Percentiles rank a stretch among this genome's conserved stretches.
Evolutionary conservation across 2,113 vertebrate species (phyloP).

Genomic region (Eublepharis macularius): DNA sequence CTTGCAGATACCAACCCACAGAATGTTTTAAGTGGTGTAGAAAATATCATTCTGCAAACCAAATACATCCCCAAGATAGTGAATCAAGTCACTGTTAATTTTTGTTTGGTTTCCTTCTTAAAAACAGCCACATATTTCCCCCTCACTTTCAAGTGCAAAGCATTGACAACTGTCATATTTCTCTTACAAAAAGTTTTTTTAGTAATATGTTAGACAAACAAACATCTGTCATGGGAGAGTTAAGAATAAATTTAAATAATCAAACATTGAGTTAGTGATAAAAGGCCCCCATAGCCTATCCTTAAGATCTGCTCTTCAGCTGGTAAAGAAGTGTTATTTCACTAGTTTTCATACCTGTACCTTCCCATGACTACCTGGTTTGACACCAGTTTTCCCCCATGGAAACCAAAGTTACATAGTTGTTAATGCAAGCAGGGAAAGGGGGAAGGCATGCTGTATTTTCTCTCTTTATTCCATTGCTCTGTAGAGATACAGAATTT

Average conservation of each 20-base stretch:
- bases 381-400: neutral
- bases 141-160: neutral
- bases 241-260: neutral
- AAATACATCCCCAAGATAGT: conserved; percentile 28
- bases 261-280: neutral
- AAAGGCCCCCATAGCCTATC: neutral
- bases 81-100: conserved; percentile 19
- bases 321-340: neutral
- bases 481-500: neutral
- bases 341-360: no score
- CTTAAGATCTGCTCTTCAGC: neutral
- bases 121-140: conserved; percentile 31
- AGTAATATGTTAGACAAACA: neutral
- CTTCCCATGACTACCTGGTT: neutral
- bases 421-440: neutral
- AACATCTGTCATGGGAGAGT: neutral
- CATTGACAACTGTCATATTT: neutral
- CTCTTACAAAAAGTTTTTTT: neutral
- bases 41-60: conserved; percentile 10
- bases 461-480: neutral
- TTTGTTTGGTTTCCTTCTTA: conserved; percentile 24
- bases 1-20: neutral
- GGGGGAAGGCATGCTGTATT: neutral
- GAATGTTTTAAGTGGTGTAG: conserved; percentile 8
- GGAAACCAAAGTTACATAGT: neutral